Conservation (phyloP, 2,888 invertebrate genomes). For the Agrotis ipsilon region DNA sequence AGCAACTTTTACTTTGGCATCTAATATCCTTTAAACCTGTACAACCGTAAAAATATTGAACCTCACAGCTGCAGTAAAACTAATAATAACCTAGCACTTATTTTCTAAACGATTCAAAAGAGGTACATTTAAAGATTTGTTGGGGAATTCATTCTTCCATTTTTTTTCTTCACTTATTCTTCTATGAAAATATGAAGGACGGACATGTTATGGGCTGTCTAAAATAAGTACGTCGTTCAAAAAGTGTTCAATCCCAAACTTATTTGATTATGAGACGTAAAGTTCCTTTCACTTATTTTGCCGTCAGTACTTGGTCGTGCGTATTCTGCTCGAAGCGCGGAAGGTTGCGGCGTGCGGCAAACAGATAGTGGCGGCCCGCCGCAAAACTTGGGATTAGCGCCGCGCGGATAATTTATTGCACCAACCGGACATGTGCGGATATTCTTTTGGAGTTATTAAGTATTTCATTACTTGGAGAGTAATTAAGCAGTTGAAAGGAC, state of each 20-base stretch:
- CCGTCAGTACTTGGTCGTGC: slow-evolving; percentile 72
- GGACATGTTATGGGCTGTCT: too few relatives aligned
- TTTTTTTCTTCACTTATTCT: too few relatives aligned
- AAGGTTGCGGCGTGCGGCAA: slow-evolving; percentile 88
- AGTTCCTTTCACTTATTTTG: slow-evolving; percentile 59
- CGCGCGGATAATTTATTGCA: slow-evolving; percentile 81
- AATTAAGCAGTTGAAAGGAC: slow-evolving; percentile 5
- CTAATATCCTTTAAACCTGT: too few relatives aligned
- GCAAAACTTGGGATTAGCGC: slow-evolving; percentile 82
- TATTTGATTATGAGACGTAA: background rate
- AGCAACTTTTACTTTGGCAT: too few relatives aligned
- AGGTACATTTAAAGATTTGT: background rate
- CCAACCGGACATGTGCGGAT: slow-evolving; percentile 58
- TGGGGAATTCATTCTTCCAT: background rate
- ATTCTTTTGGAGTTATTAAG: slow-evolving; percentile 57
- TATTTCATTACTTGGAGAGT: slow-evolving; percentile 47
- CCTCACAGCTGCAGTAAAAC: too few relatives aligned
- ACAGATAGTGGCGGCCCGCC: slow-evolving; percentile 86
- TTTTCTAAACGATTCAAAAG: background rate
- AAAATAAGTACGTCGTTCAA: background rate
- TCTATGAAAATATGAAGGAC: too few relatives aligned
- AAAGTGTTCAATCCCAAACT: background rate
- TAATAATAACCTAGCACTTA: background rate
- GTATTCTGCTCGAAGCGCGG: slow-evolving; percentile 86
- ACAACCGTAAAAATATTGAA: too few relatives aligned